These are phyloP conservation scores for Amphipoea oculea DNA, from an alignment of 2,888 invertebrate genomes.

Conservation along the genomic window DNA sequence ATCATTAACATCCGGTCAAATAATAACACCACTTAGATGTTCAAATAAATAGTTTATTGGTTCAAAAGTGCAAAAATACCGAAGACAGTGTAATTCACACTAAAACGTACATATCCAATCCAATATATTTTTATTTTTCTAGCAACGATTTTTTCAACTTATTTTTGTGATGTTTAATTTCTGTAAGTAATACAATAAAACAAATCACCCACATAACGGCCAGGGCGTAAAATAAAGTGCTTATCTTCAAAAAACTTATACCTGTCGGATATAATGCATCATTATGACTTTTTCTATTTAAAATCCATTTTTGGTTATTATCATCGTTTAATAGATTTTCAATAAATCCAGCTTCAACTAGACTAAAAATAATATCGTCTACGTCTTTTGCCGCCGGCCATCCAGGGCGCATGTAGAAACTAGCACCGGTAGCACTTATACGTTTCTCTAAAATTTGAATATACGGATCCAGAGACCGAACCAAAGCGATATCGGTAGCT, in stretches of 20 bases:
- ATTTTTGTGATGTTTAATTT: constrained; percentile 67
- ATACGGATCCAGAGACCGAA: constrained; percentile 55
- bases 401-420: constrained; percentile 76
- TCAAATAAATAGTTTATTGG: constrained; percentile 22
- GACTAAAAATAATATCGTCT: constrained; percentile 57
- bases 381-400: constrained; percentile 76
- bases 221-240: constrained; percentile 76
- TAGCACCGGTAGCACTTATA: constrained; percentile 65
- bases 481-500: constrained; percentile 63
- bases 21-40: constrained; percentile 7
- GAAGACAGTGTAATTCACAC: constrained; percentile 3
- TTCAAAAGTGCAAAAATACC: background rate
- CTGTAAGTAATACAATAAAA: constrained; percentile 68
- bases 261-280: constrained; percentile 48
- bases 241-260: constrained; percentile 69
- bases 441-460: constrained; percentile 74
- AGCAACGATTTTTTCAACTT: background rate
- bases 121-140: background rate
- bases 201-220: constrained; percentile 69
- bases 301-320: constrained; percentile 39
- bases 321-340: constrained; percentile 60
- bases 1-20: constrained; percentile 25
- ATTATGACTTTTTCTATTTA: constrained; percentile 19
- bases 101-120: constrained; percentile 4
- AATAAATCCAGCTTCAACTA: constrained; percentile 74